phyloP scores from a whole-genome alignment of 1,140 invertebrate species.

The Drosophila watanabei region DNA sequence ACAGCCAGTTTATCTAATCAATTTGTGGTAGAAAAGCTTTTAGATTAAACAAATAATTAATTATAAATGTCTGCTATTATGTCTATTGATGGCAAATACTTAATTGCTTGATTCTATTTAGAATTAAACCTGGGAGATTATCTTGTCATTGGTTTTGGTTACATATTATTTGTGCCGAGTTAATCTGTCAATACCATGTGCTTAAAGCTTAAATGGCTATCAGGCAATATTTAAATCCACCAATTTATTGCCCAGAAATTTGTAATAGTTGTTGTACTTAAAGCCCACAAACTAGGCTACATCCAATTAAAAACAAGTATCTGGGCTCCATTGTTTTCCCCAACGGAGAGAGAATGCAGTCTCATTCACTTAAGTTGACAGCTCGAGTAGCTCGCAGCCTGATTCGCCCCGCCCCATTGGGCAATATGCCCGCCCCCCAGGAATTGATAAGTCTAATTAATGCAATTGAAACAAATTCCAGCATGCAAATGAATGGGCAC shows the following conservation, averaged over 20 bases:
- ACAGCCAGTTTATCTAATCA: conserved; percentile 1
- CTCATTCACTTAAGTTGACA: conserved; percentile 36
- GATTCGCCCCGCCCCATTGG: conserved; percentile 7
- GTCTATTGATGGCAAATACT: neutral
- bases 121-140: neutral
- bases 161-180: neutral
- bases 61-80: neutral
- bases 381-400: conserved; percentile 9
- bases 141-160: neutral
- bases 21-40: conserved; percentile 1
- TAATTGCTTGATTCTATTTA: neutral
- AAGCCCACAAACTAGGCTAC: neutral
- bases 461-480: conserved; percentile 76
- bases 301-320: conserved; percentile 14
- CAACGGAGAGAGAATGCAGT: neutral
- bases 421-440: conserved; percentile 9
- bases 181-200: neutral
- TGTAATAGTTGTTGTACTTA: neutral
- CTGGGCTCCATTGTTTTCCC: neutral
- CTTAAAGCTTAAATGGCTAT: neutral
- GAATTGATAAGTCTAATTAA: conserved; percentile 65
- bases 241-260: too few species aligned
- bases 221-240: neutral
- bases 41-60: neutral
- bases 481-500: conserved; percentile 61